Percentiles rank a stretch among this genome's conserved stretches.
Conservation (phyloP, 2,888 invertebrate genomes). For the Busseola fusca region DNA sequence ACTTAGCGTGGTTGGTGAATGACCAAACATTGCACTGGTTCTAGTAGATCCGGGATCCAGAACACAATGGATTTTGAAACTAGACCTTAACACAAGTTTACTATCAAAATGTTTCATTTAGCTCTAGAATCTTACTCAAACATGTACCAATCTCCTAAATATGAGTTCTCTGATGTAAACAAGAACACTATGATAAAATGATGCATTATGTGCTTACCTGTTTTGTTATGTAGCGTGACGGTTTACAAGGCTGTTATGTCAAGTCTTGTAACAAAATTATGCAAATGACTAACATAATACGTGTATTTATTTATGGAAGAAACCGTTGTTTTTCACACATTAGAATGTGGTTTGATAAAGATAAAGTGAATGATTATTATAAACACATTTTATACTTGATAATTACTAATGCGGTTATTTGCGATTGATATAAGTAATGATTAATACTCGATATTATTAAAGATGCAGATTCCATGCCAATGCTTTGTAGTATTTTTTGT, state of each 20-base stretch:
- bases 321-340: slow-evolving; percentile 33
- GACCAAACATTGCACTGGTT: neutral
- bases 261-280: slow-evolving; percentile 45
- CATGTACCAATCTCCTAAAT: neutral
- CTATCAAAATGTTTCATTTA: neutral
- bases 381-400: slow-evolving; percentile 19
- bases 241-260: slow-evolving; percentile 38
- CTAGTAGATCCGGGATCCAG: slow-evolving; percentile 16
- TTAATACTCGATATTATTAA: slow-evolving; percentile 22
- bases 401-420: slow-evolving; percentile 18
- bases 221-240: slow-evolving; percentile 42
- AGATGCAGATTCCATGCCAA: slow-evolving; percentile 22
- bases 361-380: slow-evolving; percentile 9
- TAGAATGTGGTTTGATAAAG: slow-evolving; percentile 27
- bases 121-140: slow-evolving; percentile 3
- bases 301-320: slow-evolving; percentile 41
- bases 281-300: slow-evolving; percentile 39
- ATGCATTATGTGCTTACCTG: slow-evolving; percentile 26
- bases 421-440: slow-evolving; percentile 36
- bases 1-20: slow-evolving; percentile 6
- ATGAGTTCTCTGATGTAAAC: slow-evolving; percentile 27
- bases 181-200: slow-evolving; percentile 24
- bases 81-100: neutral
- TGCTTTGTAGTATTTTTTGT: neutral
- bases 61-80: slow-evolving; percentile 13